Evolutionary conservation across 1,140 invertebrate species (phyloP).

Genomic region (Araneus ventricosus): DNA sequence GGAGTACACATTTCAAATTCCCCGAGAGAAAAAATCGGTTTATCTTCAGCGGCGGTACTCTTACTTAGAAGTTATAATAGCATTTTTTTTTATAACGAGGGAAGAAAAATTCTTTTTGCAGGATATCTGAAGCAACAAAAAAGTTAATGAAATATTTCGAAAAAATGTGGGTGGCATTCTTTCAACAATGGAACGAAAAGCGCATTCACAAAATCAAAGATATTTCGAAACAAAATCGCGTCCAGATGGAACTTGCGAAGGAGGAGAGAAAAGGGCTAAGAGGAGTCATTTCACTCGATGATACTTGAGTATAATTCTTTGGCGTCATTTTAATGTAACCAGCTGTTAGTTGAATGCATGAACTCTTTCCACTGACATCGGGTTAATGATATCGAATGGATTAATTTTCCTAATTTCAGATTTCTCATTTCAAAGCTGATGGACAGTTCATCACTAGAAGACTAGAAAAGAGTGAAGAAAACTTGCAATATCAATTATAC

Average conservation of each 20-base stretch:
- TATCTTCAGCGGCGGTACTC: not conserved
- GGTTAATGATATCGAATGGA: too few species aligned
- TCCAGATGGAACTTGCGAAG: not conserved
- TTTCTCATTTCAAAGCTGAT: too few species aligned
- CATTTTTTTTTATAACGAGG: constrained; percentile 8
- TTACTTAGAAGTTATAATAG: constrained; percentile 28
- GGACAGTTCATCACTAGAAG: too few species aligned
- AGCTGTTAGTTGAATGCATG: too few species aligned
- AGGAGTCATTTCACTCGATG: not conserved
- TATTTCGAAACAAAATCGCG: constrained; percentile 22
- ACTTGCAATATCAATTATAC: too few species aligned
- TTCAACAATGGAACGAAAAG: constrained; percentile 60
- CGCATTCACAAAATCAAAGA: constrained; percentile 67
- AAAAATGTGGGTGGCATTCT: constrained; percentile 40
- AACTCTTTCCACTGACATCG: too few species aligned
- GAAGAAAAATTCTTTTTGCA: not conserved
- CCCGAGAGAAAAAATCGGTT: constrained; percentile 7
- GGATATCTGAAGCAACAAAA: constrained; percentile 50
- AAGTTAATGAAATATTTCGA: constrained; percentile 58
- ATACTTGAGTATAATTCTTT: not conserved
- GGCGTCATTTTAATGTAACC: too few species aligned
- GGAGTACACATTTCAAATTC: constrained; percentile 33
- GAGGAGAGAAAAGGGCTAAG: not conserved
- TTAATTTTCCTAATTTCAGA: too few species aligned
- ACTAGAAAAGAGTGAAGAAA: too few species aligned